Base-by-base conservation (phyloP, 2,888 invertebrate genomes). In the Apodemia zela region DNA sequence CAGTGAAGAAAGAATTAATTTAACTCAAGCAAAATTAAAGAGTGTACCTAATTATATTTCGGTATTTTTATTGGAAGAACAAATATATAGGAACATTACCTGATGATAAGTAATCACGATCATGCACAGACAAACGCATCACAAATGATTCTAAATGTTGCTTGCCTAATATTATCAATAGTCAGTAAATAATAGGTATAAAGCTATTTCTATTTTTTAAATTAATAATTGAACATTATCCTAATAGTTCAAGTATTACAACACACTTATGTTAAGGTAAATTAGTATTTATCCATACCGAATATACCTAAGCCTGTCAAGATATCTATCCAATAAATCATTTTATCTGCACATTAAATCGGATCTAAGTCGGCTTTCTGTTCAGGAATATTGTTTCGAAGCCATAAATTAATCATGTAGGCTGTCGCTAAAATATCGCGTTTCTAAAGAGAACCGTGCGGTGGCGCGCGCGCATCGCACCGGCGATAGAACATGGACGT, bases 391-490 rank as follows among this genome's bases (percentile, higher is more conserved):
- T 83, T 78, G 82, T 87, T 85, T 81, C 79, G 72, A 78, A 72
- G 79, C 87, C 78, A 90, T 90, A 89, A 89, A 90, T 90, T 89
- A 90, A 90, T 89, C 90, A 90, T 89, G 90, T 90, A 85, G 78
- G 82, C 89, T 87, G 89, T 89, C 89, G 88, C 88, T 89, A 85
- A 89, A 89, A 87, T 89, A 87, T 88, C 79, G 87, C 83, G 80
- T 84, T 89, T 79, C 80, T 79, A 76, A 76, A 77, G 80, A 78
- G 81, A 77, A 76, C 74, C 75, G 70, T 72, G 73, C 73, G 77
- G 80, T 80, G 78, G 82, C 78, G 81, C 79, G 72, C 72, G 82
- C 81, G 82, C 87, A 79, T 83, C 84, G 81, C 71, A 76, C 72
- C 76, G 80, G 78, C 80, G 82, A 77, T 80, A 81, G 82, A 81